Evolutionary conservation across 2,113 vertebrate species (phyloP), one percentile per base, ranked within the genome.

Genomic region (Zosterops lateralis): DNA sequence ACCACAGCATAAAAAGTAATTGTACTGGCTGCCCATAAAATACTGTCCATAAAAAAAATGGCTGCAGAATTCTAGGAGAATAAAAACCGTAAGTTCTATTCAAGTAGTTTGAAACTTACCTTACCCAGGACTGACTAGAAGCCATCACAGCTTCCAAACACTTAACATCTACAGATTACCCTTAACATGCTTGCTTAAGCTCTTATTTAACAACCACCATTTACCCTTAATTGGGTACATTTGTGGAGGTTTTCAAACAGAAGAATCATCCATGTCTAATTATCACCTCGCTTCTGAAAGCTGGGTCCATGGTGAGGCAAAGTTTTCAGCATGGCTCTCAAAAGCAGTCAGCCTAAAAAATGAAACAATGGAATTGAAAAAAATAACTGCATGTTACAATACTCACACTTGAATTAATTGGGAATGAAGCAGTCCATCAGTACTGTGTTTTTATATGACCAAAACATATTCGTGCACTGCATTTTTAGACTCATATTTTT

Each of bases 121-220:
- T 64, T 34, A 2, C n/a, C 72, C 40, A 75, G 51, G 53, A 77
- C 6, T 0, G 1, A 76, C 4, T 7, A 53, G 28, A 61, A 65
- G 4, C 19, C 25, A n/a, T 34, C 14, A 1, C 12, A 72, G 1
- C 28, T 56, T 25, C 24, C 19, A 78, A 24, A 20, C 11, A 7
- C 5, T 19, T 4, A 7, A 7, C 17, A 34, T 7, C 13, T 10
- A 1, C 8, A 38, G 3, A 8, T 14, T 17, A 6, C 5, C 17
- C 45, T 47, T 31, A 6, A n/a, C 6, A 3, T 12, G 24, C 53
- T 74, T 29, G 3, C 29, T 65, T 68, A 50, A 78, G 36, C 34
- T 66, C 28, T 48, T 56, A 9, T 6, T 60, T 80, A 74, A 47
- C 34, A 40, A 7, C 26, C 29, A 71, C 14, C 47, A 21, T 58